A percentile compares a stretch with the other conserved stretches of the same genome.
phyloP scores from a whole-genome alignment of 2,113 vertebrate species.

The Takifugu flavidus region DNA sequence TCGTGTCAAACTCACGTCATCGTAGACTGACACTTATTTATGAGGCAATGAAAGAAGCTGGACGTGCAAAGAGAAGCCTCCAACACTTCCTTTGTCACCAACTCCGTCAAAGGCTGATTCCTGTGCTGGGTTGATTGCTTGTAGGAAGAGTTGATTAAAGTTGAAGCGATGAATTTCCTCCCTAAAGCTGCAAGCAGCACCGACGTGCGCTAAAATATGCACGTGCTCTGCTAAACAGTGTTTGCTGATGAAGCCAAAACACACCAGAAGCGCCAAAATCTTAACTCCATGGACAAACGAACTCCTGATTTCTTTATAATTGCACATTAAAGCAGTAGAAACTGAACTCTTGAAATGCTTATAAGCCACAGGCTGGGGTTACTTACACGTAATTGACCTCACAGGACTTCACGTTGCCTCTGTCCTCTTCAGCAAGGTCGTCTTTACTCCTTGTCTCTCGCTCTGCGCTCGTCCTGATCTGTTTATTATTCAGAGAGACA shows the following conservation, averaged over 20 bases:
- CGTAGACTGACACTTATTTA: background rate
- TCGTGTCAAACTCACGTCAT: constrained; percentile 33
- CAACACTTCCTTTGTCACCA: no score
- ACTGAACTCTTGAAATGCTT: background rate
- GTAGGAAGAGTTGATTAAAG: no score
- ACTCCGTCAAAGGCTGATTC: no score
- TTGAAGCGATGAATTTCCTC: no score
- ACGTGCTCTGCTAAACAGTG: no score
- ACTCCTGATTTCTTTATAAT: background rate
- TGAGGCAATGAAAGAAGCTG: no score
- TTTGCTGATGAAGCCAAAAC: no score
- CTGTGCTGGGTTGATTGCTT: no score
- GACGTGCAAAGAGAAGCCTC: background rate
- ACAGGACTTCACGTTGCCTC: constrained; percentile 93
- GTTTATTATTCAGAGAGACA: constrained; percentile 24
- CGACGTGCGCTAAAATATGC: no score
- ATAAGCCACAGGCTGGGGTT: background rate
- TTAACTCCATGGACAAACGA: background rate
- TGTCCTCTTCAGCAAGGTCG: constrained; percentile 90
- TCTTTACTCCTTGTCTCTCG: constrained; percentile 85
- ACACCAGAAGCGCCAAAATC: no score
- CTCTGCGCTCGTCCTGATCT: constrained; percentile 90
- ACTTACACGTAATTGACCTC: constrained; percentile 97
- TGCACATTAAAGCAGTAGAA: constrained; percentile 6
- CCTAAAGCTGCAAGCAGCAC: no score